Evolutionary conservation across 2,797 vertebrate genomes (phyloP).

Genomic region (Halcyon chelicuti): DNA sequence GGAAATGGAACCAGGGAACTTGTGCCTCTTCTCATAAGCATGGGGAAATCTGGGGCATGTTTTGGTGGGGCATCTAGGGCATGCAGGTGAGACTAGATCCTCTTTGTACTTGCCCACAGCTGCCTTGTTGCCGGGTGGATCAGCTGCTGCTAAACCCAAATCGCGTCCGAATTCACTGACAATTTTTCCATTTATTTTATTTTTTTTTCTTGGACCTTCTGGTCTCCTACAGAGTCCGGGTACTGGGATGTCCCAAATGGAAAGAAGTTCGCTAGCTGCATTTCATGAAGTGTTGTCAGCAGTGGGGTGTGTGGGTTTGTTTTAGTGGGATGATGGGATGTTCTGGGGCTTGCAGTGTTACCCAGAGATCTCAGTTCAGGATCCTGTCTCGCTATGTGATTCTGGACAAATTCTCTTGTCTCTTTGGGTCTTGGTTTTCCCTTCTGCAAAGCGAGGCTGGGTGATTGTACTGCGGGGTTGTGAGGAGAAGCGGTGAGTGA

Average conservation of each 20-base stretch:
- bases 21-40: accelerated
- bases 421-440: neutral
- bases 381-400: neutral
- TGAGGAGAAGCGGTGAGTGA: neutral
- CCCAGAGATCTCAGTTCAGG: neutral
- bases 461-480: neutral
- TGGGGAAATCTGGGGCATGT: neutral
- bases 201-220: neutral
- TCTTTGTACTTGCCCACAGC: neutral
- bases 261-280: neutral
- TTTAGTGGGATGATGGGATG: neutral
- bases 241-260: neutral
- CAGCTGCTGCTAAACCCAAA: neutral
- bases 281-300: neutral
- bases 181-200: neutral
- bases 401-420: neutral
- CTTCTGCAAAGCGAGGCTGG: neutral
- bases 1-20: neutral
- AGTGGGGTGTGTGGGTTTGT: neutral
- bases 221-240: neutral
- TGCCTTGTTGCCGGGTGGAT: neutral
- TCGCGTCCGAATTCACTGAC: neutral
- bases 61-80: neutral
- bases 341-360: neutral
- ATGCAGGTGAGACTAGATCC: neutral